Percentiles rank a stretch among this genome's conserved stretches.
These are phyloP conservation scores for Muntiacus muntjak DNA, from an alignment of 2,113 vertebrate genomes.

Conservation along the genomic window DNA sequence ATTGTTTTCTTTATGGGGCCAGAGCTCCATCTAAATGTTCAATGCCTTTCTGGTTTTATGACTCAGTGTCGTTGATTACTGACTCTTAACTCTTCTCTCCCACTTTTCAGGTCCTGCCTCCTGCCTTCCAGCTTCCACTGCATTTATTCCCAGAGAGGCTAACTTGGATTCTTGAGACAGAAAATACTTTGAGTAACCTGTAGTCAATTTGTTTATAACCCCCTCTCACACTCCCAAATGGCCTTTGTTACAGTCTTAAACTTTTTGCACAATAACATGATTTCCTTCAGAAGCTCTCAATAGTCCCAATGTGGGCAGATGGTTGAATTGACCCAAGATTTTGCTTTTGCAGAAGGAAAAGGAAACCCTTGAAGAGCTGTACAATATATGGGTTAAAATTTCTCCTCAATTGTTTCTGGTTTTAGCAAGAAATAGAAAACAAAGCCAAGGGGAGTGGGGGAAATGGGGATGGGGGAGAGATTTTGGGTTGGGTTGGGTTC, in stretches of 20 bases:
- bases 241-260: background rate
- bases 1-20: slow-evolving; percentile 74
- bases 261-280: background rate
- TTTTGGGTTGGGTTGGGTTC: background rate
- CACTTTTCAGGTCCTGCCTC: slow-evolving; percentile 43
- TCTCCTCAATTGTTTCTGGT: background rate
- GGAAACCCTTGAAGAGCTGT: background rate
- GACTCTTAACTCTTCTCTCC: slow-evolving; percentile 65
- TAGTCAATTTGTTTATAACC: background rate
- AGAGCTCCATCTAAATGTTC: slow-evolving; percentile 72
- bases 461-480: background rate
- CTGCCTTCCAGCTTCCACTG: background rate
- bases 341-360: background rate
- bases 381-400: background rate
- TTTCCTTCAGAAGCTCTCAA: background rate
- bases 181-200: slow-evolving; percentile 27
- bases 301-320: background rate
- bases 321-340: background rate
- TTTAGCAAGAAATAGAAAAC: slow-evolving; percentile 13
- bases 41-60: slow-evolving; percentile 76
- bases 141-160: slow-evolving; percentile 38
- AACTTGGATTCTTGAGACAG: background rate
- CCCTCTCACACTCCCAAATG: background rate
- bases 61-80: slow-evolving; percentile 58
- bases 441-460: background rate